Percentiles rank a stretch among this genome's conserved stretches.
These are phyloP conservation scores for Ectropis crepuscularia DNA, from an alignment of 2,888 invertebrate species.

Conservation along the genomic window DNA sequence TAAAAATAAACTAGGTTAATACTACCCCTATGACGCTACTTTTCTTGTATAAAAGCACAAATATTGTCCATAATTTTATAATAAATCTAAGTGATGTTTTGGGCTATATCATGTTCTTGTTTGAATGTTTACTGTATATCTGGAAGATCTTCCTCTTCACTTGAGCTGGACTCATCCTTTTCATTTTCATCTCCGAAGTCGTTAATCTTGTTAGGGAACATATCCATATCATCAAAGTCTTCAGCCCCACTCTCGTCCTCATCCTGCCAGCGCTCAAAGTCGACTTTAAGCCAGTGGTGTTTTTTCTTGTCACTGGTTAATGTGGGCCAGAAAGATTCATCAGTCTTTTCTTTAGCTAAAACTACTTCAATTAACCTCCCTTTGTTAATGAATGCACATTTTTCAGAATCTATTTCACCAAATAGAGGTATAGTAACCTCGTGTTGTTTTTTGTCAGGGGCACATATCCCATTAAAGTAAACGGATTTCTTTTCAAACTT, in stretches of 20 bases:
- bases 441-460: constrained; percentile 92
- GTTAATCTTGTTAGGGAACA: constrained; percentile 67
- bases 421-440: constrained; percentile 94
- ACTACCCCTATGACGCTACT: constrained; percentile 41
- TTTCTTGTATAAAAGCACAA: constrained; percentile 57
- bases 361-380: constrained; percentile 89
- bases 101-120: constrained; percentile 45
- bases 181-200: constrained; percentile 68
- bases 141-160: constrained; percentile 89
- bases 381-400: constrained; percentile 88
- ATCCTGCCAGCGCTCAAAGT: constrained; percentile 98
- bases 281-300: constrained; percentile 97
- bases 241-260: constrained; percentile 96
- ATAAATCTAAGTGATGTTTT: constrained; percentile 50
- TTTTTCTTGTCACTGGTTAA: constrained; percentile 94
- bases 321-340: constrained; percentile 93
- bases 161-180: constrained; percentile 87
- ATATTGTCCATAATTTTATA: constrained; percentile 53
- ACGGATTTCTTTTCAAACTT: constrained; percentile 88
- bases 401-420: constrained; percentile 92
- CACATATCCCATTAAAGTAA: constrained; percentile 93
- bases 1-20: constrained; percentile 26
- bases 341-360: constrained; percentile 87
- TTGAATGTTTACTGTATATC: constrained; percentile 84
- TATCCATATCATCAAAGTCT: constrained; percentile 80